Conservation (phyloP, 2,797 vertebrate genomes). For the Tragopan temminckii region DNA sequence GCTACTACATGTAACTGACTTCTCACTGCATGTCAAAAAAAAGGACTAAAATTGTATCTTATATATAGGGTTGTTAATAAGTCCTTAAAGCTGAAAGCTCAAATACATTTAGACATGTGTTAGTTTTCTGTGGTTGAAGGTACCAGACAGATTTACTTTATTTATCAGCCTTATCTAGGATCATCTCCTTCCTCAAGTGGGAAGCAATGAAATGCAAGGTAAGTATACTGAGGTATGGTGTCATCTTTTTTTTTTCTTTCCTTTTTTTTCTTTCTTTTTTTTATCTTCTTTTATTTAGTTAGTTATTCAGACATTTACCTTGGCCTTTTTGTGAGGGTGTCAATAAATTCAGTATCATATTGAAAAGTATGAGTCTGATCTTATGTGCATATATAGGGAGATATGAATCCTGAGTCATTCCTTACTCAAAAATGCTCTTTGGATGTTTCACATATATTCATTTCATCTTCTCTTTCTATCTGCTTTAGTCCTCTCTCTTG, state of each 20-base stretch:
- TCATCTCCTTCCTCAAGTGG: constrained; percentile 16
- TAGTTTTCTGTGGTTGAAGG: not conserved
- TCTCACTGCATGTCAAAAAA: not conserved
- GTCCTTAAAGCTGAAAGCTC: not conserved
- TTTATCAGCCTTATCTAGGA: not conserved
- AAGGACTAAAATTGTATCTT: not conserved
- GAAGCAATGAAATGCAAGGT: constrained; percentile 20
- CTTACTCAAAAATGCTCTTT: constrained; percentile 42
- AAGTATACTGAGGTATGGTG: not conserved
- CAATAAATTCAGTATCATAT: not conserved
- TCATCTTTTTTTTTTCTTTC: not conserved
- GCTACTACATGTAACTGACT: not conserved
- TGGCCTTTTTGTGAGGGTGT: not conserved
- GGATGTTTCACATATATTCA: constrained; percentile 56
- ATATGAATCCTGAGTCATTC: constrained; percentile 47
- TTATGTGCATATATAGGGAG: not conserved
- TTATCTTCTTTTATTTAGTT: too few species aligned
- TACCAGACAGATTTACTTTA: constrained; percentile 9
- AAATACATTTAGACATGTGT: not conserved
- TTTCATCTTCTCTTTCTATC: constrained; percentile 53
- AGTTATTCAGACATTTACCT: not conserved
- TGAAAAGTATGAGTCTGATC: not conserved
- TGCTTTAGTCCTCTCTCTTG: constrained; percentile 43
- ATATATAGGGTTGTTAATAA: not conserved
- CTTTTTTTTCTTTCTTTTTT: not conserved